Base-by-base conservation (phyloP, 2,888 invertebrate genomes). In the Coelopa pilipes region DNA sequence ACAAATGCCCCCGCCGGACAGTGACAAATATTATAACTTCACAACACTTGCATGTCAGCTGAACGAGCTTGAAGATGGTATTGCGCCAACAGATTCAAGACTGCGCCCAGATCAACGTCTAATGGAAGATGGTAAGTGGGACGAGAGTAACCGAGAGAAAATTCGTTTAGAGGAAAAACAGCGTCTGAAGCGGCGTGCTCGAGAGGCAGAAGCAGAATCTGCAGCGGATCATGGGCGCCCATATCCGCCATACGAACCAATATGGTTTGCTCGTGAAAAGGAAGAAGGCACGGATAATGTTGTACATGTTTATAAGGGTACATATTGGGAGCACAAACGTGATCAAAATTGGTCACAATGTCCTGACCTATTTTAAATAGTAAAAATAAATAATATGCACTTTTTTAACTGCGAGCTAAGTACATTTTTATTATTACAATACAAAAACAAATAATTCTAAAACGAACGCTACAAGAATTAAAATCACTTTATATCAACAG, bases 41-140 rank as follows among this genome's bases (percentile, higher is more conserved):
- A 98, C 98, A 65, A 89, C 94, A 86, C 90, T 99, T 82, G 98
- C 99, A 72, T 94, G 97, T 85, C 98, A 99, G 89, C 89, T 99
- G 81, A 99, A 99, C 89, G 99, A 99, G 89, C 90, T 91, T 63
- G 99, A 99, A 88, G 92, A 93, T 7, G 94, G 92, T 76, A 93
- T 99, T 46, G 97, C 98, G 69, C 98, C 98, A 12, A 98, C 99
- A 0, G 99, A 99, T 90, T 93, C 95, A 70, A 92, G 98, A 49
- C 88, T 91, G 70, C 91, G 99, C 73, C 99, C 99, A 74, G 99
- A 99, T 91, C 99, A 99, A 89, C 92, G 99, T 70, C 90, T 97
- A 80, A 99, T 99, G 99, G 98, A 99, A 88, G 91, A 95, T 76
- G 97, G 97, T 3, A 89, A 90, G 72, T 97, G 97, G 95, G 95